These are phyloP conservation scores for Oryzias celebensis DNA, from an alignment of 2,113 vertebrate genomes.

Conservation along the genomic window DNA sequence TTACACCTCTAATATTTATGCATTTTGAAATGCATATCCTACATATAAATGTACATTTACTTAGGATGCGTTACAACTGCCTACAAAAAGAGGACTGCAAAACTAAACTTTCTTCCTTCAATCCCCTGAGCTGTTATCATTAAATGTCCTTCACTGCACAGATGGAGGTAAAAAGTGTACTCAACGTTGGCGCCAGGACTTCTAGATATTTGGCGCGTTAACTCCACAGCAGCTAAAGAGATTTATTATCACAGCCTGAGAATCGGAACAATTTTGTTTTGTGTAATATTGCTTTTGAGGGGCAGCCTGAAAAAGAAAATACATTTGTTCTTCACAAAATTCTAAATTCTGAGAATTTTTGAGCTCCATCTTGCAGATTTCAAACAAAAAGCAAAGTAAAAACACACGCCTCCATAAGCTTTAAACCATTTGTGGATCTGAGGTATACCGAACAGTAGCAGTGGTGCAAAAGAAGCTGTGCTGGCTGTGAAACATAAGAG, in stretches of 20 bases:
- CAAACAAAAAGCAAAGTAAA: not conserved
- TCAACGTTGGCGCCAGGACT: constrained; percentile 20
- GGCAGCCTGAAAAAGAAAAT: too few species aligned
- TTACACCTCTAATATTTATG: too few species aligned
- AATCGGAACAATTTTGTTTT: not conserved
- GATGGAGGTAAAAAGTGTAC: constrained; percentile 26
- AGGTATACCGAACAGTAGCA: constrained; percentile 46
- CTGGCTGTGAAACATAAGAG: constrained; percentile 37
- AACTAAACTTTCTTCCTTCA: constrained; percentile 3
- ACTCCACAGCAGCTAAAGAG: constrained; percentile 39
- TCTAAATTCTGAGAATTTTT: too few species aligned
- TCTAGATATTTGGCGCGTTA: constrained; percentile 17
- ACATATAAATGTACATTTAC: too few species aligned
- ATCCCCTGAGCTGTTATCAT: constrained; percentile 14
- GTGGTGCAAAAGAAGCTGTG: constrained; percentile 11
- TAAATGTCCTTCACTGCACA: constrained; percentile 3
- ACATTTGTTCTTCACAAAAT: too few species aligned
- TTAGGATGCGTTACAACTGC: too few species aligned
- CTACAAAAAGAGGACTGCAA: too few species aligned
- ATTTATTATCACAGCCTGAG: constrained; percentile 10
- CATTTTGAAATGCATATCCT: too few species aligned
- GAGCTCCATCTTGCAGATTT: not conserved
- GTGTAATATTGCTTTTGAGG: too few species aligned
- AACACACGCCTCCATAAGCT: not conserved
- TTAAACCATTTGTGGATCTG: constrained; percentile 29